A percentile compares a stretch with the other conserved stretches of the same genome.
phyloP scores from a whole-genome alignment of 2,888 invertebrate genomes.

The Metellina segmentata region DNA sequence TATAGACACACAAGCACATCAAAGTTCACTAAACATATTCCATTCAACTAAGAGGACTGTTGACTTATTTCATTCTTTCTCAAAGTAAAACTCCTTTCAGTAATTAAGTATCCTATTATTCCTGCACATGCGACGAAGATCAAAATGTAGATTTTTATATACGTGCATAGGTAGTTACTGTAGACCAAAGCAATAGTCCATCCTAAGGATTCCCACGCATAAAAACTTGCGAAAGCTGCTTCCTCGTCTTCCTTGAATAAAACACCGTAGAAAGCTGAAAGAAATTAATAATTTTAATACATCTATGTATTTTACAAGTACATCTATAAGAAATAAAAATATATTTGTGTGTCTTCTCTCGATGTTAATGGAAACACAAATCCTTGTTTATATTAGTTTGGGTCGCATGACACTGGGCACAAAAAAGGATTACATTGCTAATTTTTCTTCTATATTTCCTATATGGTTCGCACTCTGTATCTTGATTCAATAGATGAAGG shows the following conservation, averaged over 20 bases:
- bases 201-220: constrained; percentile 93
- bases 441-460: too few species aligned
- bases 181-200: constrained; percentile 94
- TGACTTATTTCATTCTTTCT: not conserved
- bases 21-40: too few species aligned
- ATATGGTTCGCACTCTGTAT: too few species aligned
- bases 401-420: too few species aligned
- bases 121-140: constrained; percentile 88
- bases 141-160: constrained; percentile 92
- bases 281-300: not conserved
- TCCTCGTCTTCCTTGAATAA: constrained; percentile 93
- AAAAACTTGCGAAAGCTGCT: constrained; percentile 94
- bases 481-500: too few species aligned
- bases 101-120: constrained; percentile 85
- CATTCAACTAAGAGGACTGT: too few species aligned
- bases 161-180: constrained; percentile 91
- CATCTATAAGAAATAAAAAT: not conserved
- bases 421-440: too few species aligned
- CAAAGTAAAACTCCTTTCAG: constrained; percentile 3
- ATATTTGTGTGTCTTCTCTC: not conserved
- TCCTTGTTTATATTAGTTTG: too few species aligned
- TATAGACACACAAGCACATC: too few species aligned
- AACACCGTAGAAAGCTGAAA: constrained; percentile 90
- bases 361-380: not conserved
- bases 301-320: not conserved